Conservation (phyloP, 2,888 invertebrate species). For the Hydraecia micacea region DNA sequence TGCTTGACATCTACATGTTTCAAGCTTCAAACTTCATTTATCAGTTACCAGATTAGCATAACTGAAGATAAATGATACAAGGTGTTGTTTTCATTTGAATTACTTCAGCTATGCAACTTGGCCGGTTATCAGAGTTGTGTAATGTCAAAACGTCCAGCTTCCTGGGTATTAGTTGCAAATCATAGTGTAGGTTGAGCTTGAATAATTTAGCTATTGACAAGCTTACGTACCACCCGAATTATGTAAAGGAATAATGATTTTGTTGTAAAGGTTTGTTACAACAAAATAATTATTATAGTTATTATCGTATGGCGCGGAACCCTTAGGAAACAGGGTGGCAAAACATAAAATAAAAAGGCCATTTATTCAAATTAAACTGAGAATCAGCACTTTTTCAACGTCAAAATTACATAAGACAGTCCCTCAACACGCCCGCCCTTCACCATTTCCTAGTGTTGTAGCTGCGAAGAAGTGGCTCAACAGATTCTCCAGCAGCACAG, state of each 20-base stretch:
- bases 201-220: slow-evolving; percentile 48
- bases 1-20: neutral
- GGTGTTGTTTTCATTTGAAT: slow-evolving; percentile 41
- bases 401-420: no score
- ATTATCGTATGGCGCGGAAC: no score
- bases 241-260: slow-evolving; percentile 47
- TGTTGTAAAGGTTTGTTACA: slow-evolving; percentile 2
- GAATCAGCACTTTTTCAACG: no score
- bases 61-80: slow-evolving; percentile 18
- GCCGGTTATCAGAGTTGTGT: slow-evolving; percentile 54
- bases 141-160: slow-evolving; percentile 47
- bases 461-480: no score
- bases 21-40: neutral
- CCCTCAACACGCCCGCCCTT: no score
- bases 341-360: no score
- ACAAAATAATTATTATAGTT: no score
- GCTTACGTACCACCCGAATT: slow-evolving; percentile 35
- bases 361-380: no score
- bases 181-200: slow-evolving; percentile 43
- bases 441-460: no score
- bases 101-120: slow-evolving; percentile 34
- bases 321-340: no score
- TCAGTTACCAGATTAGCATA: slow-evolving; percentile 10
- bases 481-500: no score
- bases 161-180: slow-evolving; percentile 60